A percentile compares a stretch with the other conserved stretches of the same genome.
Evolutionary conservation across 2,113 vertebrate genomes (phyloP).

Genomic region (Shinisaurus crocodilurus): DNA sequence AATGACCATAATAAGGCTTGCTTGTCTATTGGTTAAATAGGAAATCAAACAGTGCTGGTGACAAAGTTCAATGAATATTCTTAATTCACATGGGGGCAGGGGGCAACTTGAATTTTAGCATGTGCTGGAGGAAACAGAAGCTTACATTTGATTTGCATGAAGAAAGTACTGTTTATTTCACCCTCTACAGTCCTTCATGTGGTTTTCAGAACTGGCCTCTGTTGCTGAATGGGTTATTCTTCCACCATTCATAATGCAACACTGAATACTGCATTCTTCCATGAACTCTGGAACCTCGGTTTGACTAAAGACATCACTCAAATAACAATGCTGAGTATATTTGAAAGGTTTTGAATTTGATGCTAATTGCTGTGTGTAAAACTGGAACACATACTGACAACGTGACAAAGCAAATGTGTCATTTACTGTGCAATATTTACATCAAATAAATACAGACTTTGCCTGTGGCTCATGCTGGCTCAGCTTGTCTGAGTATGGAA

Average conservation of each 20-base stretch:
- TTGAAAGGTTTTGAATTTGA: conserved; percentile 29
- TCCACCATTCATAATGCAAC: conserved; percentile 3
- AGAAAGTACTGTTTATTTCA: conserved; percentile 11
- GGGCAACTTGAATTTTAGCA: neutral
- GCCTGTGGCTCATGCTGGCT: too few species aligned
- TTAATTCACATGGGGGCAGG: neutral
- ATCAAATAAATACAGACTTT: conserved; percentile 13
- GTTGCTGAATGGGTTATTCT: conserved; percentile 16
- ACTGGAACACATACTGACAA: conserved; percentile 3
- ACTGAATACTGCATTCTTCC: conserved; percentile 8
- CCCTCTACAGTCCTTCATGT: neutral
- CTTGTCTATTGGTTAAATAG: neutral
- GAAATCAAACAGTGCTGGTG: neutral
- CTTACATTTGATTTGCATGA: conserved; percentile 4
- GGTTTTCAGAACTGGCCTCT: neutral
- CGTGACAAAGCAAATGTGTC: conserved; percentile 6
- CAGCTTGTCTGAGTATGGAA: too few species aligned
- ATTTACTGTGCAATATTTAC: neutral
- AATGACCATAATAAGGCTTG: neutral
- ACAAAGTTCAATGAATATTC: neutral
- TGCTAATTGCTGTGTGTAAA: conserved; percentile 14
- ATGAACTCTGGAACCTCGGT: conserved; percentile 6
- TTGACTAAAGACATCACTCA: conserved; percentile 18
- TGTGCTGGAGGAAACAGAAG: neutral
- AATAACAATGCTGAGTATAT: conserved; percentile 11